Evolutionary conservation across 2,113 vertebrate species (phyloP).

Genomic region (Neofelis nebulosa): DNA sequence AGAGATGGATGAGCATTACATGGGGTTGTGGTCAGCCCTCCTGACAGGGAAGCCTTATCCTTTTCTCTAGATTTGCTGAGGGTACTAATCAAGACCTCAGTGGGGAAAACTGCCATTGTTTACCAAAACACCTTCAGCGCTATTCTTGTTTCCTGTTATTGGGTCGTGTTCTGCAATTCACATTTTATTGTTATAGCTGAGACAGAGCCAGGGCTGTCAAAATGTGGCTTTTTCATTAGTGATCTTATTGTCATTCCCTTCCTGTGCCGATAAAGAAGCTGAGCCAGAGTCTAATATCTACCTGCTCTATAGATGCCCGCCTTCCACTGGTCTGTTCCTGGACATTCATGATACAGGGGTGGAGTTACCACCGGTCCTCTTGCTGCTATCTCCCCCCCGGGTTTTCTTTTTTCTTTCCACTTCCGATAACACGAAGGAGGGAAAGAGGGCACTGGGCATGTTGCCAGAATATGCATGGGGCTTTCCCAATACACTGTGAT

Average conservation of each 20-base stretch:
- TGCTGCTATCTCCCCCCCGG: background rate
- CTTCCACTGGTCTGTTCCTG: background rate
- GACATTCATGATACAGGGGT: background rate
- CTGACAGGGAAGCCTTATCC: background rate
- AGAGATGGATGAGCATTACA: slow-evolving; percentile 65
- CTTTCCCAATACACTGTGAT: rapidly evolving
- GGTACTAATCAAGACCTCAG: background rate
- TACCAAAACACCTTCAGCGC: background rate
- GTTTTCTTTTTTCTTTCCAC: background rate
- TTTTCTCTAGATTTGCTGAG: slow-evolving; percentile 40
- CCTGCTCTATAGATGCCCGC: background rate
- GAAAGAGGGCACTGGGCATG: no score
- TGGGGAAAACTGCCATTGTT: background rate
- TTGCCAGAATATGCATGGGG: background rate
- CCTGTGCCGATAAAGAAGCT: slow-evolving; percentile 28
- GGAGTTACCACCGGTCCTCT: background rate
- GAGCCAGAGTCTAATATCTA: background rate
- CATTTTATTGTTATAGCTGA: slow-evolving; percentile 38
- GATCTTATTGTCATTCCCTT: slow-evolving; percentile 29
- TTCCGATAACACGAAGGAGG: no score
- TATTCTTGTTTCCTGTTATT: slow-evolving; percentile 45
- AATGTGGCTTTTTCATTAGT: slow-evolving; percentile 34
- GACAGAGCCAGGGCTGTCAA: background rate
- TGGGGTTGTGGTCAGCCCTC: slow-evolving; percentile 42
- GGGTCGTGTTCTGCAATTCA: background rate